phyloP scores from a whole-genome alignment of 1,140 invertebrate genomes.

The Drosophila parvula region DNA sequence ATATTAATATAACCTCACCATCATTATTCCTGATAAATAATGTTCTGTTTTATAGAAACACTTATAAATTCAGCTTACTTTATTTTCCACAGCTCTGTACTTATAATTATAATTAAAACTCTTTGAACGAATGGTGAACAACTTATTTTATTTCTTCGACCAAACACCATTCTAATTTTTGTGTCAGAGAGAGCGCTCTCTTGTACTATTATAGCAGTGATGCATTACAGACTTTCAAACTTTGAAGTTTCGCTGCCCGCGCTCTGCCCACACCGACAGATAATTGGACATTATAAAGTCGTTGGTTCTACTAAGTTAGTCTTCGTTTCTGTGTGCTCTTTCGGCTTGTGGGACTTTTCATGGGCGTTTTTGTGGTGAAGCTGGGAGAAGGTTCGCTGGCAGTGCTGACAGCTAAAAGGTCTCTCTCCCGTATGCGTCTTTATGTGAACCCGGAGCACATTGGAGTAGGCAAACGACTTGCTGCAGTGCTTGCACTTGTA shows the following conservation, averaged over 20 bases:
- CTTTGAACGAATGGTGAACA: neutral
- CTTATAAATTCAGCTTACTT: too few relatives aligned
- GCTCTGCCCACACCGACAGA: too few relatives aligned
- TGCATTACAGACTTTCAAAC: too few relatives aligned
- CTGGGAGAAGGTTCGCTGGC: slow-evolving; percentile 64
- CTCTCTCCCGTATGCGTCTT: slow-evolving; percentile 72
- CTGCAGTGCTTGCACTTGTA: slow-evolving; percentile 70
- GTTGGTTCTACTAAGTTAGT: neutral
- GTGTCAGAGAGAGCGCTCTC: too few relatives aligned
- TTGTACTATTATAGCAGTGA: too few relatives aligned
- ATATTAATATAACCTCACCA: neutral
- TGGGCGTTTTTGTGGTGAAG: slow-evolving; percentile 73
- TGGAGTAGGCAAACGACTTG: slow-evolving; percentile 74
- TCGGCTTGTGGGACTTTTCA: slow-evolving; percentile 50
- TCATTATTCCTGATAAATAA: neutral
- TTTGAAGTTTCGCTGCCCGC: too few relatives aligned
- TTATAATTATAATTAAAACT: neutral
- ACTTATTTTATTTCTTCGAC: neutral
- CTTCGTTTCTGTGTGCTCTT: neutral
- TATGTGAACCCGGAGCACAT: slow-evolving; percentile 73
- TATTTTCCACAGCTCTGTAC: too few relatives aligned
- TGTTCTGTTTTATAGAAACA: neutral
- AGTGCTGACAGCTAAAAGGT: slow-evolving; percentile 65
- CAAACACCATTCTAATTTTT: too few relatives aligned
- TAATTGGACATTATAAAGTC: too few relatives aligned